These are phyloP conservation scores for Xylota segnis DNA, from an alignment of 2,888 invertebrate species.

Conservation along the genomic window DNA sequence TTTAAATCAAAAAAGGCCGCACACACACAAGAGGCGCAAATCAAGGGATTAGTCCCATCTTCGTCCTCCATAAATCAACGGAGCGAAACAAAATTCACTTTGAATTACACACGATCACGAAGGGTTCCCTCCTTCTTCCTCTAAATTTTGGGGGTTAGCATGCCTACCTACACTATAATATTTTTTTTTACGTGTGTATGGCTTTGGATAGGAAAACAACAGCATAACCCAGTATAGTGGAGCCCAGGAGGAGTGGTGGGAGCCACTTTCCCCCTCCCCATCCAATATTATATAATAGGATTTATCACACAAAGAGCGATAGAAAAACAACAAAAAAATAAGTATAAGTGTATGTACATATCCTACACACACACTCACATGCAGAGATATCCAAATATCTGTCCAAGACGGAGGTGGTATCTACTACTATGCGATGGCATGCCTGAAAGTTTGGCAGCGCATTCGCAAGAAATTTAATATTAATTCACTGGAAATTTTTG, in stretches of 20 bases:
- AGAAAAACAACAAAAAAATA: no score
- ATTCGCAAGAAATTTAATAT: slow-evolving; percentile 15
- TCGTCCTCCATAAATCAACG: not conserved
- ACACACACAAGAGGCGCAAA: not conserved
- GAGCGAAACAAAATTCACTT: not conserved
- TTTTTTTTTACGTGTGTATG: not conserved
- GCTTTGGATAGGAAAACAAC: not conserved
- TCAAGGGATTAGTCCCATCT: not conserved
- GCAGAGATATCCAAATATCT: not conserved
- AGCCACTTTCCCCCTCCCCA: no score
- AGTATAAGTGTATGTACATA: not conserved
- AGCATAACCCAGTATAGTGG: not conserved
- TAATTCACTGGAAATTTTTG: not conserved
- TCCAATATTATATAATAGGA: not conserved
- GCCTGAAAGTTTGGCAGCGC: slow-evolving; percentile 6
- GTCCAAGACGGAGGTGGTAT: not conserved
- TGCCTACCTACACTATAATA: not conserved
- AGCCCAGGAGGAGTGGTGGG: no score
- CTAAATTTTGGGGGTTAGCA: no score
- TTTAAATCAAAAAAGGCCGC: not conserved
- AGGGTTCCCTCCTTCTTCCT: not conserved
- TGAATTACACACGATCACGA: not conserved
- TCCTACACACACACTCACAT: not conserved
- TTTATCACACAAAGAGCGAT: not conserved
- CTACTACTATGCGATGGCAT: not conserved